These are phyloP conservation scores for Numenius phaeopus DNA, from an alignment of 2,797 vertebrate genomes.

Conservation along the genomic window DNA sequence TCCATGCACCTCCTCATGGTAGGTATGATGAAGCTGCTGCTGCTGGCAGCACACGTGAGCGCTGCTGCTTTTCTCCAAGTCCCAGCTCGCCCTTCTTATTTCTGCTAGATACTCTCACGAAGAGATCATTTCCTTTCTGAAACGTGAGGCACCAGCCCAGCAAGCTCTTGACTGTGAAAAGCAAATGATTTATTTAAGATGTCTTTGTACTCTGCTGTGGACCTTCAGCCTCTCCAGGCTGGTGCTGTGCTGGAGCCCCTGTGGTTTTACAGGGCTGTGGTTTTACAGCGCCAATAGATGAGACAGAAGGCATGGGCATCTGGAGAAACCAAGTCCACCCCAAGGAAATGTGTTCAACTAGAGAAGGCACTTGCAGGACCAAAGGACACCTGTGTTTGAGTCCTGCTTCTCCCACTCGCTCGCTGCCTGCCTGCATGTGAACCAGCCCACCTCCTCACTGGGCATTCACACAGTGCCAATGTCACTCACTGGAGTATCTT, in stretches of 20 bases:
- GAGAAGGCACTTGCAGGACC: neutral
- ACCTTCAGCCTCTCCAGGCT: neutral
- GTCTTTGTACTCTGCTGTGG: neutral
- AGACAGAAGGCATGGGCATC: neutral
- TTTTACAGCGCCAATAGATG: rapidly evolving
- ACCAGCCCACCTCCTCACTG: neutral
- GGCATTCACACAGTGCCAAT: neutral
- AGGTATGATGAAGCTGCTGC: neutral
- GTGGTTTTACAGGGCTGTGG: neutral
- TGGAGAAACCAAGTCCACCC: neutral
- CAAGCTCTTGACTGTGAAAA: neutral
- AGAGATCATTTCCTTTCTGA: neutral
- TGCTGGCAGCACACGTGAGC: rapidly evolving
- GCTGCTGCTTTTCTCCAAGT: neutral
- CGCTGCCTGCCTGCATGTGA: neutral
- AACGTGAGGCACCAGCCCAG: neutral
- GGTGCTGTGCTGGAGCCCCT: neutral
- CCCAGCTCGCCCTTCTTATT: neutral
- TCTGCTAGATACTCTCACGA: neutral
- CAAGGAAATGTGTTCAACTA: neutral
- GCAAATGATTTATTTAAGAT: neutral
- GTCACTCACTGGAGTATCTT: neutral
- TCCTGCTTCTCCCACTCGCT: neutral
- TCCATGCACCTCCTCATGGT: neutral
- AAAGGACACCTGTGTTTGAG: neutral